Percentiles rank a stretch among this genome's conserved stretches.
These are phyloP conservation scores for Palythoa heliodiscus DNA, from an alignment of 92 coral and sea anemone species.

Conservation along the genomic window DNA sequence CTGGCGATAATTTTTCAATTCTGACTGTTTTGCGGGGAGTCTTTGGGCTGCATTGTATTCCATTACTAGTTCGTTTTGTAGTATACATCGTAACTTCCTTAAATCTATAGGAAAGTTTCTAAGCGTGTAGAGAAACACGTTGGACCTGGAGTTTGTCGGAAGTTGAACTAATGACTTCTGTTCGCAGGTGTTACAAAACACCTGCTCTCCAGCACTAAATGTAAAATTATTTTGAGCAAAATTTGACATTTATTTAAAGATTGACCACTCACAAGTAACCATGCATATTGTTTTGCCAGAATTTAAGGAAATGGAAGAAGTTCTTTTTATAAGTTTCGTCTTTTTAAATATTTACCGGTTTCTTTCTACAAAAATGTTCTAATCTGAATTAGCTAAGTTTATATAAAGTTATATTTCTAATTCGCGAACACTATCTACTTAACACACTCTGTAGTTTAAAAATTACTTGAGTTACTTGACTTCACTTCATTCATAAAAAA, in stretches of 20 bases:
- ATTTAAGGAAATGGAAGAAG: background rate
- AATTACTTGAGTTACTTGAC: background rate
- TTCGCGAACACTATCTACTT: too few relatives aligned
- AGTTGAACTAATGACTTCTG: background rate
- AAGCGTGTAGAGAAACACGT: background rate
- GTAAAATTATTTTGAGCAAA: background rate
- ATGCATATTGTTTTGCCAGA: background rate
- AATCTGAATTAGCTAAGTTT: too few relatives aligned
- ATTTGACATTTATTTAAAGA: background rate
- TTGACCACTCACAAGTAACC: slow-evolving; percentile 26
- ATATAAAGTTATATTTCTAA: too few relatives aligned
- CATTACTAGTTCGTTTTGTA: slow-evolving; percentile 11
- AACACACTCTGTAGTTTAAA: too few relatives aligned
- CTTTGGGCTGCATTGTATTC: slow-evolving; percentile 14
- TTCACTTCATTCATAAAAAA: background rate
- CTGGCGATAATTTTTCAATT: slow-evolving; percentile 8
- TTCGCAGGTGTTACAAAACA: slow-evolving; percentile 6
- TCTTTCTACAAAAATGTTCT: too few relatives aligned
- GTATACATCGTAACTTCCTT: slow-evolving; percentile 1
- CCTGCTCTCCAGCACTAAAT: background rate
- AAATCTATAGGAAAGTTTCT: background rate
- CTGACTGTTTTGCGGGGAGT: slow-evolving; percentile 27
- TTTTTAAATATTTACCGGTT: too few relatives aligned
- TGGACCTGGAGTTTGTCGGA: background rate
- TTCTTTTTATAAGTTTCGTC: background rate